A percentile compares a stretch with the other conserved stretches of the same genome.
phyloP scores from a whole-genome alignment of 2,797 vertebrate genomes.

The Kryptolebias ocellatus region DNA sequence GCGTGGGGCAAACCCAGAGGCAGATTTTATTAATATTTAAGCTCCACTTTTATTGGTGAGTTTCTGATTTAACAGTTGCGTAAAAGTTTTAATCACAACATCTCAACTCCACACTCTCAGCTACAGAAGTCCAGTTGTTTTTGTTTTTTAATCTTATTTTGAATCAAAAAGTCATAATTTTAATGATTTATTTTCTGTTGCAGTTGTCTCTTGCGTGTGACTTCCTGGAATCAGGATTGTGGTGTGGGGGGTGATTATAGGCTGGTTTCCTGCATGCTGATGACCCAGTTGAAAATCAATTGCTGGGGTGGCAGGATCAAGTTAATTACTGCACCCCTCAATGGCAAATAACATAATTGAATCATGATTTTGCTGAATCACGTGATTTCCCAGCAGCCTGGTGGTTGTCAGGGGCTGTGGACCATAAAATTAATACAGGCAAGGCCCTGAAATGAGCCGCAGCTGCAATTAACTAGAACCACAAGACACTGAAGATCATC shows the following conservation, averaged over 20 bases:
- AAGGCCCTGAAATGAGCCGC: slow-evolving; percentile 12
- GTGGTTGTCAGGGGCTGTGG: slow-evolving; percentile 8
- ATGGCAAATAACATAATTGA: slow-evolving; percentile 27
- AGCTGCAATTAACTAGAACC: slow-evolving; percentile 18
- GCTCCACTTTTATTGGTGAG: slow-evolving; percentile 35
- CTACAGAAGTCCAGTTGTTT: too few species aligned
- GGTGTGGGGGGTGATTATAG: background rate
- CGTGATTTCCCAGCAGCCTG: slow-evolving; percentile 23
- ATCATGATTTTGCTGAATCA: slow-evolving; percentile 34
- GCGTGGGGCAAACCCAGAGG: slow-evolving; percentile 46
- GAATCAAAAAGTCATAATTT: background rate
- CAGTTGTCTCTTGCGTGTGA: background rate
- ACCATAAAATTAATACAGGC: slow-evolving; percentile 18
- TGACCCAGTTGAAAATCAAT: slow-evolving; percentile 34
- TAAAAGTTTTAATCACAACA: slow-evolving; percentile 16
- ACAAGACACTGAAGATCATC: slow-evolving; percentile 17
- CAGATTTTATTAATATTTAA: slow-evolving; percentile 56
- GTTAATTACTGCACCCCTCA: slow-evolving; percentile 25
- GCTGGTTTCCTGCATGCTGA: slow-evolving; percentile 10
- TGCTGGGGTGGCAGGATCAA: slow-evolving; percentile 21
- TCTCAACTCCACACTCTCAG: too few species aligned
- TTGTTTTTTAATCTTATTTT: too few species aligned
- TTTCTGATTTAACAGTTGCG: slow-evolving; percentile 21
- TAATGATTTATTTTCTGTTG: background rate
- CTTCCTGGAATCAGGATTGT: slow-evolving; percentile 8